Evolutionary conservation across 2,797 vertebrate species (phyloP).

Genomic region (Acanthurus leucopareius): DNA sequence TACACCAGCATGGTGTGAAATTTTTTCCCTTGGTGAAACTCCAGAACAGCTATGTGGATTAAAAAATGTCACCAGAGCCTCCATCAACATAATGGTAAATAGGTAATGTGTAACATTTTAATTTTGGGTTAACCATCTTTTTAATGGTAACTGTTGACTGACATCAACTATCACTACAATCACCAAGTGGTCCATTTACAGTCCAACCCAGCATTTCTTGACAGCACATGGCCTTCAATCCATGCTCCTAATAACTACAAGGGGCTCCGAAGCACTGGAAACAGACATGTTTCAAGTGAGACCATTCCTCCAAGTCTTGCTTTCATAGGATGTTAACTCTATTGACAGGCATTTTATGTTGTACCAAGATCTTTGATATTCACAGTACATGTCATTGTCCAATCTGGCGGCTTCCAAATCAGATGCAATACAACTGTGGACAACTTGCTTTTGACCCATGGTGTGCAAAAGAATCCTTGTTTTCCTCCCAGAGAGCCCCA

Average conservation of each 20-base stretch:
- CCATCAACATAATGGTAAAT: too few species aligned
- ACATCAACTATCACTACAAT: neutral
- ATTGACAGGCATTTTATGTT: constrained; percentile 27
- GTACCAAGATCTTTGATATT: constrained; percentile 32
- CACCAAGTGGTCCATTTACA: neutral
- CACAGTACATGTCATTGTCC: constrained; percentile 16
- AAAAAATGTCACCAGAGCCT: too few species aligned
- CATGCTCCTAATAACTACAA: constrained; percentile 6
- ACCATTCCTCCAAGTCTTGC: too few species aligned
- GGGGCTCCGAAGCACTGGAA: neutral
- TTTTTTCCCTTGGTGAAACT: too few species aligned
- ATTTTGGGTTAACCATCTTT: neutral
- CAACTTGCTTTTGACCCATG: constrained; percentile 34
- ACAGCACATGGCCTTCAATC: constrained; percentile 9
- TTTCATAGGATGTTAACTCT: constrained; percentile 36
- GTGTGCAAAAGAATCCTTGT: constrained; percentile 26
- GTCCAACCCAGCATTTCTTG: neutral
- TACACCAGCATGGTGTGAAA: too few species aligned
- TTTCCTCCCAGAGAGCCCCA: constrained; percentile 23
- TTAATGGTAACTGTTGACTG: neutral
- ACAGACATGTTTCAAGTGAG: constrained; percentile 20
- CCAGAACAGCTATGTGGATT: too few species aligned
- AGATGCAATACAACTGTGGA: constrained; percentile 12
- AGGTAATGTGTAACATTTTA: neutral
- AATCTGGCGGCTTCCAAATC: constrained; percentile 34